These are phyloP conservation scores for Ciconia boyciana DNA, from an alignment of 2,113 vertebrate species.

Conservation along the genomic window DNA sequence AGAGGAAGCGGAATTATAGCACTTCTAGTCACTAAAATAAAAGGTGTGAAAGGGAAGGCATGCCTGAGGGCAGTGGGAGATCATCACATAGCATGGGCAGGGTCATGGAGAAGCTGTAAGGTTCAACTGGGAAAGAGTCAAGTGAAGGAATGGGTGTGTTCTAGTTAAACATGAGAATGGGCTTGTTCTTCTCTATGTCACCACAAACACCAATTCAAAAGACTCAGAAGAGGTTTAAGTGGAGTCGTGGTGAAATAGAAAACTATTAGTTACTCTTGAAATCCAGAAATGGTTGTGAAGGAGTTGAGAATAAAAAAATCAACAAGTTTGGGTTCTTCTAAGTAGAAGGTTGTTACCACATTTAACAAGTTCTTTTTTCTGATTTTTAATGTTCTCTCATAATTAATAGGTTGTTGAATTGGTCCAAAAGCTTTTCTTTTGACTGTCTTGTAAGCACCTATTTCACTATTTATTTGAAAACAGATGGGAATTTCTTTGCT, in stretches of 20 bases:
- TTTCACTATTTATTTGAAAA: slow-evolving; percentile 25
- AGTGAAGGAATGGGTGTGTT: not conserved
- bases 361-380: not conserved
- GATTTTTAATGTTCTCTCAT: not conserved
- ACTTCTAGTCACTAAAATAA: not conserved
- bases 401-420: not conserved
- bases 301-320: not conserved
- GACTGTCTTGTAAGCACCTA: not conserved
- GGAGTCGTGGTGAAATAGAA: not conserved
- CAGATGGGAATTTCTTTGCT: not conserved
- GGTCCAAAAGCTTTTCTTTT: not conserved
- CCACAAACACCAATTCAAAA: not conserved
- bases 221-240: not conserved
- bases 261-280: not conserved
- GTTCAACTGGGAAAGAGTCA: not conserved
- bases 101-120: not conserved
- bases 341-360: not conserved
- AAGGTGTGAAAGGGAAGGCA: not conserved
- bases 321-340: not conserved
- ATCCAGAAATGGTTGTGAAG: not conserved
- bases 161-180: not conserved
- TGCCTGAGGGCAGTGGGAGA: not conserved
- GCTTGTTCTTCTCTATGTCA: not conserved
- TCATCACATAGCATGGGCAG: not conserved
- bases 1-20: not conserved